These are phyloP conservation scores for Baronia brevicornis DNA, from an alignment of 2,888 invertebrate species.

Conservation along the genomic window DNA sequence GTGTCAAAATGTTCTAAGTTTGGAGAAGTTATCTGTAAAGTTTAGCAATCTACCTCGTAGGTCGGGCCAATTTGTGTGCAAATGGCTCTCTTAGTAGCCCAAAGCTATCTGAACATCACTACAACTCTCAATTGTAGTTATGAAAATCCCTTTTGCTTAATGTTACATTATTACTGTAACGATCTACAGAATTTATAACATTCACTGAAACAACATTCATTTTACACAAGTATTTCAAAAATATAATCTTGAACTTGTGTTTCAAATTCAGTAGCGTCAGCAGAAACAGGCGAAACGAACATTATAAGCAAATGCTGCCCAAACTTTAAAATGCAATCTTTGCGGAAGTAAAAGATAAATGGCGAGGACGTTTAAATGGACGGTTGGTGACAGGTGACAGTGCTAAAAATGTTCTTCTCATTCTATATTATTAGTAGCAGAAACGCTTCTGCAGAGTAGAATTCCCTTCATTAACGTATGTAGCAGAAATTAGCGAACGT, in stretches of 20 bases:
- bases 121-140: conserved; percentile 47
- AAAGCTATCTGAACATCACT: conserved; percentile 46
- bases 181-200: conserved; percentile 21
- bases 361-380: conserved; percentile 54
- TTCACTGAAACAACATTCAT: conserved; percentile 25
- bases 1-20: conserved; percentile 70
- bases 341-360: conserved; percentile 61
- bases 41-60: conserved; percentile 68
- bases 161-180: conserved; percentile 36
- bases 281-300: conserved; percentile 32
- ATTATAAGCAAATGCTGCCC: conserved; percentile 56
- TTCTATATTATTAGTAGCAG: conserved; percentile 44
- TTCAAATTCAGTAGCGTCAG: conserved; percentile 33
- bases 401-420: conserved; percentile 52
- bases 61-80: conserved; percentile 62
- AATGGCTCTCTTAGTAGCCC: conserved; percentile 66
- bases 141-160: conserved; percentile 52
- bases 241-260: conserved; percentile 32
- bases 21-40: conserved; percentile 65
- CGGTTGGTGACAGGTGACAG: conserved; percentile 52
- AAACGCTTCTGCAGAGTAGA: conserved; percentile 49
- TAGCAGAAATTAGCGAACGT: conserved; percentile 57
- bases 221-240: conserved; percentile 23
- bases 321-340: conserved; percentile 68
- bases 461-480: conserved; percentile 62